These are phyloP conservation scores for Brachionus plicatilis DNA, from an alignment of 1,140 invertebrate genomes.

Conservation along the genomic window DNA sequence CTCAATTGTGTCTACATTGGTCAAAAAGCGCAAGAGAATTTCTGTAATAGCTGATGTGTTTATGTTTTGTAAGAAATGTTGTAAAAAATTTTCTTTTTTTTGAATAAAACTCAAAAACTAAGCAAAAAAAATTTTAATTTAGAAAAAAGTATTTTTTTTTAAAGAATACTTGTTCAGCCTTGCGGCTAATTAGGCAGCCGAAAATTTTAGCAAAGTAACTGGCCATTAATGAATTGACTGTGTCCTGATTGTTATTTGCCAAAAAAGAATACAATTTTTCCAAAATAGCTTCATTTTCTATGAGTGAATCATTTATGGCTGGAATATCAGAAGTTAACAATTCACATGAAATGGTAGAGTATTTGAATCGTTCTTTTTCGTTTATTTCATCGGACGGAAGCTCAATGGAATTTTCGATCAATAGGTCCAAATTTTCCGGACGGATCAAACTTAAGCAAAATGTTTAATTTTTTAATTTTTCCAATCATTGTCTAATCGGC, in stretches of 20 bases:
- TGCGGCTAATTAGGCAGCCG: slow-evolving; percentile 73
- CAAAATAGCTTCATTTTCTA: slow-evolving; percentile 69
- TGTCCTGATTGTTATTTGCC: slow-evolving; percentile 66
- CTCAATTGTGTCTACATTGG: slow-evolving; percentile 72
- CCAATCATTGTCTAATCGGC: slow-evolving; percentile 51
- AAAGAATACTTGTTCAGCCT: slow-evolving; percentile 65
- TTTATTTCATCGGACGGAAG: slow-evolving; percentile 72
- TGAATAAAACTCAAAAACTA: slow-evolving; percentile 85
- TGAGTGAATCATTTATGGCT: slow-evolving; percentile 75
- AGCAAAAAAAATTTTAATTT: slow-evolving; percentile 40
- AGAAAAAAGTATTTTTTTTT: not conserved
- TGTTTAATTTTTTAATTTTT: slow-evolving; percentile 9
- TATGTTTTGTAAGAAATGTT: slow-evolving; percentile 76
- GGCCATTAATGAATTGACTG: slow-evolving; percentile 83
- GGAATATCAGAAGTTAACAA: slow-evolving; percentile 81
- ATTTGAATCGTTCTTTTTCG: slow-evolving; percentile 74
- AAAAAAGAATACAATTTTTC: slow-evolving; percentile 78
- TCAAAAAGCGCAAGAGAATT: slow-evolving; percentile 77
- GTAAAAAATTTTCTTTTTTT: slow-evolving; percentile 74
- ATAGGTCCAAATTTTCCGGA: slow-evolving; percentile 73
- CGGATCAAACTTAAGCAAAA: slow-evolving; percentile 67
- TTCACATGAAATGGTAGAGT: slow-evolving; percentile 86
- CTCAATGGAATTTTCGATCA: slow-evolving; percentile 75
- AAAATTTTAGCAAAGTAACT: slow-evolving; percentile 93
- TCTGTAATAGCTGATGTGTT: slow-evolving; percentile 92